Conservation (phyloP, 2,113 vertebrate genomes). For the Promerops cafer region DNA sequence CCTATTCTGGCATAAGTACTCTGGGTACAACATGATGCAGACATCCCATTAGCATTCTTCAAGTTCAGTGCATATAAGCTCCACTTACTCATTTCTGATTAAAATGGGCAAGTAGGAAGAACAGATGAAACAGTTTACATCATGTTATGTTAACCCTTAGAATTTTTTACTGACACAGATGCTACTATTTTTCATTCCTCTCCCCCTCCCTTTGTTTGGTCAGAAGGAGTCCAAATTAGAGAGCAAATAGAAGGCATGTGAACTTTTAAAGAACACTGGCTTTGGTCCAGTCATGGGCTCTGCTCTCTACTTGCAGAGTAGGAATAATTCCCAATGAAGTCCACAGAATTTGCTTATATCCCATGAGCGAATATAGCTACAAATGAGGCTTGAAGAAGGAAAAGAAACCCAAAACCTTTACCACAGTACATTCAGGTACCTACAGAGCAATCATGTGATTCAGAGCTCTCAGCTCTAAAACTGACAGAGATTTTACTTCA, state of each 20-base stretch:
- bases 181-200: background rate
- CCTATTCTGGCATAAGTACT: constrained; percentile 16
- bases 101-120: constrained; percentile 53
- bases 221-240: constrained; percentile 12
- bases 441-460: background rate
- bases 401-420: background rate
- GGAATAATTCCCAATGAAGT: background rate
- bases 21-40: background rate
- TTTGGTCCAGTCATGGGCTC: constrained; percentile 4
- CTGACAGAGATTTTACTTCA: background rate
- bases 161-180: background rate
- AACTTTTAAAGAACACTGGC: constrained; percentile 43
- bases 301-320: background rate
- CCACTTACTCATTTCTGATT: constrained; percentile 50
- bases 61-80: constrained; percentile 25
- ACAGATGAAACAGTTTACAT: constrained; percentile 49
- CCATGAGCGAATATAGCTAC: background rate
- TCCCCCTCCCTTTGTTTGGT: background rate
- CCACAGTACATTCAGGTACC: background rate
- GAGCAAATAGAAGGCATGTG: constrained; percentile 37
- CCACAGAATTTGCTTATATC: background rate
- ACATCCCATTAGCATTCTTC: constrained; percentile 32
- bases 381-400: background rate
- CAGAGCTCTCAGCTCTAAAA: background rate
- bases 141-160: constrained; percentile 39